A percentile compares a stretch with the other conserved stretches of the same genome.
phyloP scores from a whole-genome alignment of 2,797 vertebrate genomes.

The Trichosurus vulpecula region DNA sequence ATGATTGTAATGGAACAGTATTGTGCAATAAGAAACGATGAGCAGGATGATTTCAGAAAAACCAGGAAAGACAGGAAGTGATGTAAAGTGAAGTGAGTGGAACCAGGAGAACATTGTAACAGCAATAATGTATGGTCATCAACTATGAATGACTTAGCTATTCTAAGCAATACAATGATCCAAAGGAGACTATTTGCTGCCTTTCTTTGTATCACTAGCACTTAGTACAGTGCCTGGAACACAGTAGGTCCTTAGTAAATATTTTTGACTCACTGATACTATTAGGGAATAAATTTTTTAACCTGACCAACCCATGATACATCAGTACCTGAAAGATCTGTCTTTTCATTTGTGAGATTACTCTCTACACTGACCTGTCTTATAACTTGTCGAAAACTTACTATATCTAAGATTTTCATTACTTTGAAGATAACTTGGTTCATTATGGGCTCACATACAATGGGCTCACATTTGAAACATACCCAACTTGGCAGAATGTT shows the following conservation, averaged over 20 bases:
- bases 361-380: not conserved
- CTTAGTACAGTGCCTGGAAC: not conserved
- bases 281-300: not conserved
- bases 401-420: not conserved
- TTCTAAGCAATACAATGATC: not conserved
- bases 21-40: not conserved
- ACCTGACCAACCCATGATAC: not conserved
- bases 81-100: not conserved
- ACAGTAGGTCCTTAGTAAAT: not conserved
- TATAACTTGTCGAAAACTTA: not conserved
- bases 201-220: not conserved
- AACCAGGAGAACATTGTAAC: not conserved
- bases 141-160: not conserved
- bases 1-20: not conserved
- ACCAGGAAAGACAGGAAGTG: not conserved
- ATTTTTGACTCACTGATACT: not conserved
- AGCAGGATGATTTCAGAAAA: not conserved
- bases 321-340: not conserved
- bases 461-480: not conserved
- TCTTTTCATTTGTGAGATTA: not conserved
- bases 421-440: not conserved
- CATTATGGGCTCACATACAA: not conserved
- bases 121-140: not conserved
- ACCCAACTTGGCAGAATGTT: not conserved
- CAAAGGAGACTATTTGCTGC: not conserved